Base-by-base conservation (phyloP, 92 coral and sea anemone genomes). In the Nematostella vectensis region DNA sequence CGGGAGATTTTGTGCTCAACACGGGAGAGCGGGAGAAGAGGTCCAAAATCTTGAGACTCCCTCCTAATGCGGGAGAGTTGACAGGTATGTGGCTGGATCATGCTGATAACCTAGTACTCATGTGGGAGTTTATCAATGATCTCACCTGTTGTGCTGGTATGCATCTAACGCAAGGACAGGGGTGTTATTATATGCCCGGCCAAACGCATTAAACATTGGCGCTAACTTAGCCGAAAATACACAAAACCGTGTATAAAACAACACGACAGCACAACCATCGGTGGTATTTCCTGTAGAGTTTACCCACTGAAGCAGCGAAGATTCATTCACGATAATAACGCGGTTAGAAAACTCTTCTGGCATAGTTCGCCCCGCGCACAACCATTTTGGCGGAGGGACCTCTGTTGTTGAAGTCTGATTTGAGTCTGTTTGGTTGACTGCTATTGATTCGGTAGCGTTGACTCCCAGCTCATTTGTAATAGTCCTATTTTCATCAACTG, bases 111-210 rank as follows among this genome's bases (percentile, higher is more conserved):
- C n/a, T n/a, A n/a, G n/a, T n/a, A n/a, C n/a, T n/a, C n/a, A n/a
- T n/a, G n/a, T n/a, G n/a, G n/a, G n/a, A n/a, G n/a, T n/a, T n/a
- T n/a, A n/a, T n/a, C n/a, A n/a, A n/a, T n/a, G n/a, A n/a, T n/a
- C n/a, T n/a, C n/a, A 93, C 99, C 96, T 87, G 71, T 76, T 84
- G 27, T 86, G 68, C 17, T 78, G 70, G 39, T 93, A 72, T 12
- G 96, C 99, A 71, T 93, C 96, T 16, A 93, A 54, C 13, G 99
- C 99, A 54, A 93, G 27, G 16, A 93, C 38, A 18, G 99, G 99
- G 6, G 89, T 80, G 26, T 77, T 76, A 40, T 64, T 66, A 29
- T 68, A 83, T 11, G 88, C 88, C 43, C 99, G 62, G 6, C 93
- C 99, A 15, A 84, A 70, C 0, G 99, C 99, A 57, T 93, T 93